Evolutionary conservation across 2,113 vertebrate genomes (phyloP).

Genomic region (Pachyramphus minor): DNA sequence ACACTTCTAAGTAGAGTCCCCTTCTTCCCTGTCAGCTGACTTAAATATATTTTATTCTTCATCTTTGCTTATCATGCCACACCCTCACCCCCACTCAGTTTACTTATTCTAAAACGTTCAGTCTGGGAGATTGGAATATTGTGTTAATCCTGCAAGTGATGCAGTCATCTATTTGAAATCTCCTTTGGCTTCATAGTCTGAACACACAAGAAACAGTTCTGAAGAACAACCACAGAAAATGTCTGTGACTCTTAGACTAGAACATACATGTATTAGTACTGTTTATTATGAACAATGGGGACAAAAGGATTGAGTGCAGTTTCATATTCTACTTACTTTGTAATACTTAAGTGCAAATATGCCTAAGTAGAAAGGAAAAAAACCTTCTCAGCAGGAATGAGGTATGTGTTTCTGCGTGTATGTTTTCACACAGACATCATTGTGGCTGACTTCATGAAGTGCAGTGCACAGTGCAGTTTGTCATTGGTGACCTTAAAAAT

Average conservation of each 20-base stretch:
- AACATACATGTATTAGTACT: neutral
- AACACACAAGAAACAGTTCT: neutral
- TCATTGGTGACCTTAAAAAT: neutral
- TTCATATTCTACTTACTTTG: neutral
- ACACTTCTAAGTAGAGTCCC: neutral
- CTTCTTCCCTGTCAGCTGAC: neutral
- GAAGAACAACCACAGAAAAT: neutral
- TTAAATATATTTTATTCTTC: neutral
- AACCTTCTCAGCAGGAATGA: neutral
- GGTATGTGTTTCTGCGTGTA: rapidly evolving
- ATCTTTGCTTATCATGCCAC: rapidly evolving
- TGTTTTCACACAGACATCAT: neutral
- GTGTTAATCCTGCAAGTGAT: neutral
- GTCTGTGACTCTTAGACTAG: neutral
- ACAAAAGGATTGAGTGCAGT: neutral
- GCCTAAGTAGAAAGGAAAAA: neutral
- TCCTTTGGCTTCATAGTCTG: neutral
- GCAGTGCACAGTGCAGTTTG: neutral
- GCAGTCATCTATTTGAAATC: neutral
- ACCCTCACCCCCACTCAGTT: neutral
- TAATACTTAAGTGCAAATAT: neutral
- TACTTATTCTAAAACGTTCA: neutral
- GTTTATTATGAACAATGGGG: neutral
- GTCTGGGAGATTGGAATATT: neutral
- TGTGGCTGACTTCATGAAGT: neutral